phyloP scores from a whole-genome alignment of 2,888 invertebrate species.

The Pseudococcus jackbeardsleyi region DNA sequence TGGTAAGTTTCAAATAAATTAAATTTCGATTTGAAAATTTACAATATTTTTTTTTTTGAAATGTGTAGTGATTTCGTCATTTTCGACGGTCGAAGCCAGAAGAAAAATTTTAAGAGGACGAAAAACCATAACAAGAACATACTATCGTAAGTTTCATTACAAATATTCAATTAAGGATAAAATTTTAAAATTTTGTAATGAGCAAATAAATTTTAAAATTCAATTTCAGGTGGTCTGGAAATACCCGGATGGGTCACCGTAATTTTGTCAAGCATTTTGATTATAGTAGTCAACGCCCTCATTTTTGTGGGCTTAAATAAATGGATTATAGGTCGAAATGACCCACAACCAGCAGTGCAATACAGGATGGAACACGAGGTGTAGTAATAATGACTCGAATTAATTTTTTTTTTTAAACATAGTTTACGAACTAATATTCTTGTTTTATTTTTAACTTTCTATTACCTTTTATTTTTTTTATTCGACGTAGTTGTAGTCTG shows the following conservation, averaged over 20 bases:
- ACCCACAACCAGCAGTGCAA: neutral
- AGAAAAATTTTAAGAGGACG: conserved; percentile 84
- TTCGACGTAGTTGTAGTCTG: neutral
- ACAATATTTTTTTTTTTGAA: neutral
- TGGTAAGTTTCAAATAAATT: neutral
- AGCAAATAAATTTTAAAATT: neutral
- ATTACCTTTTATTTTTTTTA: neutral
- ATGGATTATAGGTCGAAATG: neutral
- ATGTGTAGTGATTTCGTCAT: conserved; percentile 73
- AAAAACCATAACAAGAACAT: conserved; percentile 82
- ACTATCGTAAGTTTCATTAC: conserved; percentile 78
- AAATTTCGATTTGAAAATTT: neutral
- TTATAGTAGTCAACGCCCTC: neutral
- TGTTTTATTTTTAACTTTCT: neutral
- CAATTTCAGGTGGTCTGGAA: conserved; percentile 4
- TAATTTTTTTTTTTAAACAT: neutral
- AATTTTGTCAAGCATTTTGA: neutral
- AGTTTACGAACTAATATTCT: neutral
- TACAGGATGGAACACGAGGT: conserved; percentile 21
- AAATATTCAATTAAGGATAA: neutral
- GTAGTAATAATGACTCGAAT: neutral
- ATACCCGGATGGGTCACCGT: conserved; percentile 7
- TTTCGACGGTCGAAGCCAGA: conserved; percentile 82
- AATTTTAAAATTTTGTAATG: neutral
- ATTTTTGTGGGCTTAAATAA: neutral